Evolutionary conservation across 2,113 vertebrate species (phyloP), one percentile per base, ranked within the genome.

Genomic region (Saccopteryx bilineata): DNA sequence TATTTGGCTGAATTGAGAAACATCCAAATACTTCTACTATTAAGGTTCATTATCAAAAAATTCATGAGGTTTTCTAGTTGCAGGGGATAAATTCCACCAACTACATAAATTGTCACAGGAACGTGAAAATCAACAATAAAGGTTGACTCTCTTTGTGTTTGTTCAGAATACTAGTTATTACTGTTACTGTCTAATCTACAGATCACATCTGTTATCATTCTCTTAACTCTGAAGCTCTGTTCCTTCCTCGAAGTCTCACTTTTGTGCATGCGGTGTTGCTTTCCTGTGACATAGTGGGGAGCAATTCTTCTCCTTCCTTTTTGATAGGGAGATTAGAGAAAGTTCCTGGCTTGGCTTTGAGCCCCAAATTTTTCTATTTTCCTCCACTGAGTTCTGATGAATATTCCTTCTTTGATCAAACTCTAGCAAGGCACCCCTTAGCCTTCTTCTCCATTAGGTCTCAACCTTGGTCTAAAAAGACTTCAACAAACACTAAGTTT

Each of bases 301-400:
- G 19, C 84, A 39, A 56, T 58, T 50, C 71, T 23, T 19, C 80
- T 54, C 31, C 33, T 80, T 5, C 5, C 24, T 31, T 85, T 88
- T 72, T 81, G 11, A 87, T 66, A 24, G 26, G 9, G 63, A 81
- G 33, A 74, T 80, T 83, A 93, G 15, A 92, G 50, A 91, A 96
- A 61, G 5, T 66, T 72, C 9, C 39, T 93, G 28, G 86, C 78
- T 90, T 85, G 31, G 23, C 17, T n/a, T 26, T 24, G 26, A 75
- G 9, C 9, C 72, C 39, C 7, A 84, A 94, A 84, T 23, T 39
- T 0, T 15, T 78, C 26, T 66, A 2, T 87, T 21, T 52, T 21
- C 2, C 15, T 6, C 61, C 52, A 24, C 48, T 65, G 63, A 56
- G 1, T 91, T 87, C 48, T 74, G 58, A 58, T 58, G 65, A 69